Base-by-base conservation (phyloP, 92 coral and sea anemone genomes). In the Meandrina meandrites region DNA sequence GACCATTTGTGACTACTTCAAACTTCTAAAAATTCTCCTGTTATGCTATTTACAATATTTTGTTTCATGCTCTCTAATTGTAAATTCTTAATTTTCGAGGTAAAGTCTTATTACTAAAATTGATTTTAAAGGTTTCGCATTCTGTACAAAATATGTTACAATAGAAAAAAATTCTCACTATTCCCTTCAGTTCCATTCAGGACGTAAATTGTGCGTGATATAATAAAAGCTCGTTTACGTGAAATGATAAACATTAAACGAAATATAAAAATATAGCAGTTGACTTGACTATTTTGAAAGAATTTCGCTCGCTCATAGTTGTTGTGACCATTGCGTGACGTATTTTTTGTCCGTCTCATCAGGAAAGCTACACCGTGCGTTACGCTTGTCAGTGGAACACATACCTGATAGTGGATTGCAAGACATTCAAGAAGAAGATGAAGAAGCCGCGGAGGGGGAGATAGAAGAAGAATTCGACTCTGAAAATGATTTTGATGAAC, bases 301-400 rank as follows among this genome's bases (percentile, higher is more conserved):
- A n/a, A n/a, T n/a, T n/a, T n/a, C n/a, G n/a, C n/a, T n/a, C n/a
- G n/a, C n/a, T n/a, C n/a, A n/a, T n/a, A n/a, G n/a, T n/a, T n/a
- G n/a, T n/a, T 40, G 81, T 75, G 36, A 84, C 69, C 35, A 15
- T 57, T 75, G 75, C 54, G 88, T 73, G 80, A 84, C 84, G 24
- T 56, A 51, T 40, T 51, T n/a, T 81, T 27, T 71, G 18, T 51
- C 30, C 21, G 42, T 66, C 51, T 22, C 85, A 17, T 8, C 92
- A 97, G 99, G 96, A 21, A 94, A 94, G 53, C 99, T 94, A 79
- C 99, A 97, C 69, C 95, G 96, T 76, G 92, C 91, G 78, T 90
- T 95, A 54, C 95, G 99, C 45, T 78, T 94, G 83, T 91, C 95
- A 71, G 91, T 95, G 34, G 99, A 95, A 83, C 98, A 97, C 87